Percentiles rank a stretch among this genome's conserved stretches.
These are phyloP conservation scores for Bolborhynchus lineola DNA, from an alignment of 2,113 vertebrate genomes.

Conservation along the genomic window DNA sequence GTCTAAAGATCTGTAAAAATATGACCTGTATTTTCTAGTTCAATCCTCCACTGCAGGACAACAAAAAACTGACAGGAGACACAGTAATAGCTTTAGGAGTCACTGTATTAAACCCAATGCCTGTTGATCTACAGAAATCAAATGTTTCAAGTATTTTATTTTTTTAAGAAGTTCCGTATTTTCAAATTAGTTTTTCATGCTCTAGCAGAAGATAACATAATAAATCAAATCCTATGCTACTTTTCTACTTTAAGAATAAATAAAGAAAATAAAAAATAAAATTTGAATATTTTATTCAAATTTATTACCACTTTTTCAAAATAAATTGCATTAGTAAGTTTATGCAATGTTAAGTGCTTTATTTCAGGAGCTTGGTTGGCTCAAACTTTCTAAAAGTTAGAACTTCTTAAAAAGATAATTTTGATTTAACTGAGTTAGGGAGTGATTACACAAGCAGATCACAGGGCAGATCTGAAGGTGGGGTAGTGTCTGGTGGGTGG, in stretches of 20 bases:
- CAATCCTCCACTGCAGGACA: neutral
- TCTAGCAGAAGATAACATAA: neutral
- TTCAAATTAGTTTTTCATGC: neutral
- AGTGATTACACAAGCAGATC: neutral
- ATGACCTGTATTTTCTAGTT: neutral
- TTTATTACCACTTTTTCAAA: neutral
- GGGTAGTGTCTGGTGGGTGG: neutral
- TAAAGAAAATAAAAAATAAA: neutral
- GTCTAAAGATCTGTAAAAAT: neutral
- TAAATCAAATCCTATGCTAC: neutral
- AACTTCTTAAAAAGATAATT: neutral
- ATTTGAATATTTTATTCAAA: neutral
- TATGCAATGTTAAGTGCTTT: neutral
- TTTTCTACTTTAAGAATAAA: neutral
- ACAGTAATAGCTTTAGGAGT: neutral
- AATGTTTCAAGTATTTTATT: neutral
- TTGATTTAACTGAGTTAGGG: neutral
- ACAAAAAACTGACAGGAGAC: neutral
- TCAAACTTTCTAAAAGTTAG: neutral
- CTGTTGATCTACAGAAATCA: neutral
- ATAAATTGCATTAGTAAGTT: neutral
- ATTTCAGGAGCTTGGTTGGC: neutral
- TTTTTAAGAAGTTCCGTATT: neutral
- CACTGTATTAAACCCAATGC: neutral
- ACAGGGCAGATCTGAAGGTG: neutral